Evolutionary conservation across 2,888 invertebrate genomes (phyloP).

Genomic region (Drosophila infuscata): DNA sequence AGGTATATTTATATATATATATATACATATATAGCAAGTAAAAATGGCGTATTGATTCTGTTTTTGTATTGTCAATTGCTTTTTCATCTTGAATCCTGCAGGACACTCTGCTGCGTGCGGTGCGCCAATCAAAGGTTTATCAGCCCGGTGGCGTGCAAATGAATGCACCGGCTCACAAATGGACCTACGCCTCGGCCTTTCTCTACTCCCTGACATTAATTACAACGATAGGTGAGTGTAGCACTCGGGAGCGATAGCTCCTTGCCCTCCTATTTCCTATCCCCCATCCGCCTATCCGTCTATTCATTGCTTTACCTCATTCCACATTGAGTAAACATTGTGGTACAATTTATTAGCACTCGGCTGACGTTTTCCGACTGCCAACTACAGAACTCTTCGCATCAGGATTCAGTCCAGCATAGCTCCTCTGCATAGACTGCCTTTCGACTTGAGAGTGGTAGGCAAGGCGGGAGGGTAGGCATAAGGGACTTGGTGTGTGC

Average conservation of each 20-base stretch:
- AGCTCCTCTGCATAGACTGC: neutral
- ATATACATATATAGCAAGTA: neutral
- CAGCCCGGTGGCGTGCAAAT: conserved; percentile 85
- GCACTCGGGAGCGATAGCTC: neutral
- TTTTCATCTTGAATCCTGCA: conserved; percentile 45
- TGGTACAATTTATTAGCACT: conserved; percentile 57
- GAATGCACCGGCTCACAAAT: conserved; percentile 88
- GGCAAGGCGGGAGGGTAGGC: neutral
- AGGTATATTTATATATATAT: conserved; percentile 86
- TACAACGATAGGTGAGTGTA: conserved; percentile 94
- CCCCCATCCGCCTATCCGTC: neutral
- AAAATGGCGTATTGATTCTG: neutral
- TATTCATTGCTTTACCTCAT: neutral
- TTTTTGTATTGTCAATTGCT: conserved; percentile 2
- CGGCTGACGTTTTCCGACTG: conserved; percentile 47
- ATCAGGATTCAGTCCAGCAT: conserved; percentile 19
- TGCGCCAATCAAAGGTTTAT: conserved; percentile 84
- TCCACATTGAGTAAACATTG: neutral
- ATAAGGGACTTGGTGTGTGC: conserved; percentile 27
- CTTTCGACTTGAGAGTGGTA: neutral
- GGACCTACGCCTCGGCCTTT: conserved; percentile 97
- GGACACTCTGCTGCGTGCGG: conserved; percentile 85
- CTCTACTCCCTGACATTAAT: conserved; percentile 97
- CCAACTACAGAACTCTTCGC: conserved; percentile 41
- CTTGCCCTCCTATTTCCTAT: neutral